phyloP scores from a whole-genome alignment of 2,888 invertebrate species.

The Euphydryas editha region DNA sequence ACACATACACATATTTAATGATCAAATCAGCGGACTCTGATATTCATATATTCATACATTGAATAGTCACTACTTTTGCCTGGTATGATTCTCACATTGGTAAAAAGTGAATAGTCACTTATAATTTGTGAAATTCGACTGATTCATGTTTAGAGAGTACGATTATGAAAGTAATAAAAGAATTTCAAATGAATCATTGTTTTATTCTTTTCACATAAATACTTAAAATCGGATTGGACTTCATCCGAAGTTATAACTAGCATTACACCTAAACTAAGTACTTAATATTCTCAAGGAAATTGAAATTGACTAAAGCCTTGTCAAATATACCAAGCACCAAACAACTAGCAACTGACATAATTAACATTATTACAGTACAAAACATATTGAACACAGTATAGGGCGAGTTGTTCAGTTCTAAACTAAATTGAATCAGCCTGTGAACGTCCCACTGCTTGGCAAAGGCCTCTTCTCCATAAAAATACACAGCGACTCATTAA shows the following conservation, averaged over 20 bases:
- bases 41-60: no score
- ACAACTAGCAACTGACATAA: slow-evolving; percentile 19
- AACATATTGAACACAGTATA: slow-evolving; percentile 2
- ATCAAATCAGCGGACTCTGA: no score
- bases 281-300: slow-evolving; percentile 59
- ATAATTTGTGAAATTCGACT: no score
- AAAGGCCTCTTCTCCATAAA: no score
- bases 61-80: no score
- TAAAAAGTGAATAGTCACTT: no score
- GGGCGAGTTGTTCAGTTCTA: not conserved
- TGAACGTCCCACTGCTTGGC: no score
- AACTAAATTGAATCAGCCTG: no score
- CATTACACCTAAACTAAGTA: slow-evolving; percentile 67
- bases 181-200: slow-evolving; percentile 70
- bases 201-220: slow-evolving; percentile 80
- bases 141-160: not conserved
- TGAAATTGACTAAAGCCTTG: slow-evolving; percentile 72
- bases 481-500: no score
- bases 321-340: slow-evolving; percentile 46
- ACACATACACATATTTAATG: no score
- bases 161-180: slow-evolving; percentile 36
- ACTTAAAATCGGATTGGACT: slow-evolving; percentile 67
- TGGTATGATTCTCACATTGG: no score
- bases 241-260: slow-evolving; percentile 58
- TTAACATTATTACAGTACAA: slow-evolving; percentile 12